Percentiles rank a stretch among this genome's conserved stretches.
Conservation (phyloP, 1,140 invertebrate genomes). For the Cydia splendana region DNA sequence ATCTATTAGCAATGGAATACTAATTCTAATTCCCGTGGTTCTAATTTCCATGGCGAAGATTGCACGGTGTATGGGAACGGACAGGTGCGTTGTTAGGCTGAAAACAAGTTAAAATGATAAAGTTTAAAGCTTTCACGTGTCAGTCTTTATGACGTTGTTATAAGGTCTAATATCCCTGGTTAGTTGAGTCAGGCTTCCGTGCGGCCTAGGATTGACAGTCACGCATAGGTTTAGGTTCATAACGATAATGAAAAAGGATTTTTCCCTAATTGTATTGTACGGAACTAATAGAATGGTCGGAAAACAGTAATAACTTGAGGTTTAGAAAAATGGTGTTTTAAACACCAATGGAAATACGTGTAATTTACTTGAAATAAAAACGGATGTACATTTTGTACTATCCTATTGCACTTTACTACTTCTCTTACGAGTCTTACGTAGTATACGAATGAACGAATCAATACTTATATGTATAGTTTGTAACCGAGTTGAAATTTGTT, state of each 20-base stretch:
- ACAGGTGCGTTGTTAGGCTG: not conserved
- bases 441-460: no score
- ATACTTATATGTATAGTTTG: no score
- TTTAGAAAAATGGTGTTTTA: not conserved
- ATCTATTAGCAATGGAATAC: slow-evolving; percentile 2
- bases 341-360: not conserved
- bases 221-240: not conserved
- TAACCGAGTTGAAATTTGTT: no score
- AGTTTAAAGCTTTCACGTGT: not conserved
- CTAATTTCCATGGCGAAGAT: slow-evolving; percentile 8
- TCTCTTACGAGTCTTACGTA: no score
- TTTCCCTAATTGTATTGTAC: not conserved
- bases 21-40: not conserved
- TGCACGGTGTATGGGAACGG: not conserved
- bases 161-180: not conserved
- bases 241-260: not conserved
- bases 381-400: not conserved
- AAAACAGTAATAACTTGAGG: not conserved
- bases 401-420: no score
- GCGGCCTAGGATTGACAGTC: not conserved
- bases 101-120: not conserved
- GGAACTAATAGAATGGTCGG: not conserved
- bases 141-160: not conserved
- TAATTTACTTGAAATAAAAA: not conserved
- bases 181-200: not conserved